phyloP scores from a whole-genome alignment of 2,797 vertebrate genomes.

The Notolepis coatsorum region DNA sequence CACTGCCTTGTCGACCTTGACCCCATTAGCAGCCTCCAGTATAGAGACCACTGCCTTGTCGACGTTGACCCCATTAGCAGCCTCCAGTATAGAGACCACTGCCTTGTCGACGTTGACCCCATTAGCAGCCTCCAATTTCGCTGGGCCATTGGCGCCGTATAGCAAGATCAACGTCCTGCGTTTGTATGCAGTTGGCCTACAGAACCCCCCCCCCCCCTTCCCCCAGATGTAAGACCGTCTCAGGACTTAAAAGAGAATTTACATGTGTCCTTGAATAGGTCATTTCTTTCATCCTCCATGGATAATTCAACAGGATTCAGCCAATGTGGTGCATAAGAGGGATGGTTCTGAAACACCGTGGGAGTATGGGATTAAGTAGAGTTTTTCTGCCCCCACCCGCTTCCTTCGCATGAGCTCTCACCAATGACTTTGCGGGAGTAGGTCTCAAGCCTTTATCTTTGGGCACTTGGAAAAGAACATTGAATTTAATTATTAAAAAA shows the following conservation, averaged over 20 bases:
- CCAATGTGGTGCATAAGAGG: neutral
- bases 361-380: conserved; percentile 4
- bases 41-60: neutral
- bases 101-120: conserved; percentile 22
- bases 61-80: conserved; percentile 22
- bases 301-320: conserved; percentile 25
- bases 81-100: neutral
- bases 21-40: conserved; percentile 8
- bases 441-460: conserved; percentile 36
- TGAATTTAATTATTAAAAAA: conserved; percentile 61
- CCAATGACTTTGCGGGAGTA: conserved; percentile 24
- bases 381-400: conserved; percentile 2
- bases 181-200: neutral
- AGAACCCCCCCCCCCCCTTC: neutral
- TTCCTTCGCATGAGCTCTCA: conserved; percentile 10
- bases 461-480: conserved; percentile 38
- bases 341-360: neutral
- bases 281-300: neutral
- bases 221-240: no score
- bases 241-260: conserved; percentile 2
- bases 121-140: neutral
- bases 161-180: neutral
- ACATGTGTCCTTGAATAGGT: neutral
- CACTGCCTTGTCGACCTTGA: conserved; percentile 18
- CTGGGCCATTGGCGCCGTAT: neutral